Percentiles rank a stretch among this genome's conserved stretches.
These are phyloP conservation scores for Lycaon pictus DNA, from an alignment of 2,113 vertebrate species.

Conservation along the genomic window DNA sequence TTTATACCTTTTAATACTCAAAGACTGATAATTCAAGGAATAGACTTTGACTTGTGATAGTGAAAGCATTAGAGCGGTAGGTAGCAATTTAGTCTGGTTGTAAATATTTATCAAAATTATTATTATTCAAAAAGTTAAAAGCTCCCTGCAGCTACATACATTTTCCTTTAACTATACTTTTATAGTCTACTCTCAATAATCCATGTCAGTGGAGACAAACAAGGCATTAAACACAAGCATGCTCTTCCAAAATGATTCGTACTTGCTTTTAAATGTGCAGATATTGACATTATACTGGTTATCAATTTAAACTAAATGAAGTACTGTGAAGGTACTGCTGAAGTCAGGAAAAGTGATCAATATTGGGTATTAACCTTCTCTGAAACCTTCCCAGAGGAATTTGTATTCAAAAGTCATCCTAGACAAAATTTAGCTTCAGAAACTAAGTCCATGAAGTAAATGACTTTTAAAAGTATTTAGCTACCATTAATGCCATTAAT, in stretches of 20 bases:
- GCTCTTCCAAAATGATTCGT: neutral
- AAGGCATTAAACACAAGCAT: neutral
- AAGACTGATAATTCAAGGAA: neutral
- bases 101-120: constrained; percentile 7
- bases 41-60: neutral
- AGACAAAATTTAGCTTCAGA: constrained; percentile 10
- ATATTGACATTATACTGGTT: neutral
- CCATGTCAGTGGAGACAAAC: neutral
- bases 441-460: neutral
- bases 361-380: neutral
- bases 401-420: neutral
- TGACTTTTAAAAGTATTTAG: neutral
- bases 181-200: constrained; percentile 7
- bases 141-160: neutral
- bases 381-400: neutral
- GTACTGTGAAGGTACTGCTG: neutral
- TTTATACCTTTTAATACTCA: neutral
- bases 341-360: neutral
- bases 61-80: neutral
- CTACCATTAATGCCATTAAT: neutral
- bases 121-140: neutral
- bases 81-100: neutral
- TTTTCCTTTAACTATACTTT: neutral
- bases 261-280: constrained; percentile 44
- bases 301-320: neutral